Conservation (phyloP, 2,113 vertebrate genomes). For the Tyto alba region DNA sequence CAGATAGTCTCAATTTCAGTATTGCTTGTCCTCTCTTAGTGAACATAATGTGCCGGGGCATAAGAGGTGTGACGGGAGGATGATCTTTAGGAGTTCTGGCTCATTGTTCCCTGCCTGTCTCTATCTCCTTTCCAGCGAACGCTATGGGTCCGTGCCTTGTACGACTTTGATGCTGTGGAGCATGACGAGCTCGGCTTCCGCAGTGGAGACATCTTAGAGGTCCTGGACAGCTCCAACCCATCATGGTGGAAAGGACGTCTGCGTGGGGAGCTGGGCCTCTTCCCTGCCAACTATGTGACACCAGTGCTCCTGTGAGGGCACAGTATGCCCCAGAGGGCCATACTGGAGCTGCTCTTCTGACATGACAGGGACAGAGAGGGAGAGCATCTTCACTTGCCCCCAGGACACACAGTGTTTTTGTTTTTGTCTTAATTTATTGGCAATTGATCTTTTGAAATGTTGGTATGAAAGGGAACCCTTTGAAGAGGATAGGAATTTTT, state of each 20-base stretch:
- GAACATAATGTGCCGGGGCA: neutral
- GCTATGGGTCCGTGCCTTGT: conserved; percentile 83
- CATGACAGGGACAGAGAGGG: neutral
- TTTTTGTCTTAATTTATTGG: conserved; percentile 66
- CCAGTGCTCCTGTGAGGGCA: conserved; percentile 64
- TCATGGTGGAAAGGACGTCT: conserved; percentile 92
- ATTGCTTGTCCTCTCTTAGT: neutral
- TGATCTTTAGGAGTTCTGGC: neutral
- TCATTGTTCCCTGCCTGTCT: neutral
- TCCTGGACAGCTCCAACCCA: conserved; percentile 83
- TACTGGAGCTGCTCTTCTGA: neutral
- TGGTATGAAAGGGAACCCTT: neutral
- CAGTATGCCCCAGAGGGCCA: neutral
- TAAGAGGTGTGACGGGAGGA: neutral
- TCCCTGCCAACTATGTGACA: conserved; percentile 89
- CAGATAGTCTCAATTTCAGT: neutral
- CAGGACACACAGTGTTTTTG: neutral
- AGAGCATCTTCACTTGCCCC: neutral
- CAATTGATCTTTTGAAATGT: neutral
- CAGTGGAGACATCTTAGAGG: conserved; percentile 84
- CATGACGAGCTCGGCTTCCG: conserved; percentile 87
- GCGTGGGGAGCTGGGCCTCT: conserved; percentile 81
- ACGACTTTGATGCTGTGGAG: conserved; percentile 86
- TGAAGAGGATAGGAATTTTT: neutral
- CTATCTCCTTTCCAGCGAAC: conserved; percentile 47